Evolutionary conservation across 2,888 invertebrate genomes (phyloP).

Genomic region (Scelioninae gen. 1): DNA sequence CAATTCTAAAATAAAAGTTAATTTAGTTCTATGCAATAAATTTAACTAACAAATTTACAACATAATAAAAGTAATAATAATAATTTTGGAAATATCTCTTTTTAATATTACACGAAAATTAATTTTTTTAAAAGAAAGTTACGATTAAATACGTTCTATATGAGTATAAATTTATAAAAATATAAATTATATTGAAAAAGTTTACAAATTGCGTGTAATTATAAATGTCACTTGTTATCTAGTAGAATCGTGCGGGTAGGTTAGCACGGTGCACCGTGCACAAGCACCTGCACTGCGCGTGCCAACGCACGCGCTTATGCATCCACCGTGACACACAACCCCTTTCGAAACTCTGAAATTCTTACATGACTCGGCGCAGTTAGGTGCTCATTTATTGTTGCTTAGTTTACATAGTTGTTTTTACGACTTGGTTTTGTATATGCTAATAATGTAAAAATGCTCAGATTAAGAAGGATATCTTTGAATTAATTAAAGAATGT

Average conservation of each 20-base stretch:
- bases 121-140: too few species aligned
- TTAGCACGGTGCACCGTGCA: slow-evolving; percentile 70
- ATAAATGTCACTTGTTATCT: slow-evolving; percentile 79
- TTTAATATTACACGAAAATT: too few species aligned
- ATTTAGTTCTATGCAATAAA: too few species aligned
- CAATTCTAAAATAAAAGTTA: too few species aligned
- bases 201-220: slow-evolving; percentile 66
- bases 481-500: background rate
- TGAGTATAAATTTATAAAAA: too few species aligned
- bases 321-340: slow-evolving; percentile 74
- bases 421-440: slow-evolving; percentile 72
- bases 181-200: slow-evolving; percentile 2
- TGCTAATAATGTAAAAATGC: slow-evolving; percentile 48
- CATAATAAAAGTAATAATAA: too few species aligned
- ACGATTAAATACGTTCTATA: too few species aligned
- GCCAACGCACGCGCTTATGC: slow-evolving; percentile 77
- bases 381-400: slow-evolving; percentile 46
- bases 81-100: too few species aligned
- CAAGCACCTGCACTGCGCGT: slow-evolving; percentile 81
- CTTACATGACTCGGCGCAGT: slow-evolving; percentile 59
- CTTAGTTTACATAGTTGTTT: slow-evolving; percentile 67
- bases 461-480: slow-evolving; percentile 28
- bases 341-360: slow-evolving; percentile 65
- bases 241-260: slow-evolving; percentile 83
- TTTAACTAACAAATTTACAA: too few species aligned